Evolutionary conservation across 2,113 vertebrate genomes (phyloP).

Genomic region (Pluvianellus socialis): DNA sequence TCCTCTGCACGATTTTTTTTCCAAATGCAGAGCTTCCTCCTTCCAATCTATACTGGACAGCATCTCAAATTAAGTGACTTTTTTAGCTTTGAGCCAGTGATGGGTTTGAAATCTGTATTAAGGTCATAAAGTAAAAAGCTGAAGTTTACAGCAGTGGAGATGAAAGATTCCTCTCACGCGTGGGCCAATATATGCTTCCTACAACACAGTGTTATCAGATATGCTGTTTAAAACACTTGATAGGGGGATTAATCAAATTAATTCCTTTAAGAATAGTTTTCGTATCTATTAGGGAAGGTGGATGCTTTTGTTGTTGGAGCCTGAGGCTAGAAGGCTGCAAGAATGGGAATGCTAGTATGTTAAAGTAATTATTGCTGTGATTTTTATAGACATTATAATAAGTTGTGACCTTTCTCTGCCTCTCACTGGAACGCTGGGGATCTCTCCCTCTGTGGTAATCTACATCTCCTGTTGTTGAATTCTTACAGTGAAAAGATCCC

Average conservation of each 20-base stretch:
- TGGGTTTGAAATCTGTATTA: background rate
- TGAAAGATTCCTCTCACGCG: background rate
- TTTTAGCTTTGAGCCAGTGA: background rate
- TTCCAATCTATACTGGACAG: background rate
- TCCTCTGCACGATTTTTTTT: background rate
- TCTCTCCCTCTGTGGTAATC: background rate
- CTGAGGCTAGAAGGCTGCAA: background rate
- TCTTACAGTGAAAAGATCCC: background rate
- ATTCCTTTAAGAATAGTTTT: background rate
- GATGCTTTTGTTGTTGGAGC: background rate
- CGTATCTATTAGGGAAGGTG: background rate
- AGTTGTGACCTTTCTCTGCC: background rate
- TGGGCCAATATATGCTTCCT: background rate
- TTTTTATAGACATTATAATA: constrained; percentile 20
- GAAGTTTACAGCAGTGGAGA: background rate
- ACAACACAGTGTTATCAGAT: background rate
- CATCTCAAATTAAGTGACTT: background rate
- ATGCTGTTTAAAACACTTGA: background rate
- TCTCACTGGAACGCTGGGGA: background rate
- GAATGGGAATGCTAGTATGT: background rate
- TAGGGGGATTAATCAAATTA: background rate
- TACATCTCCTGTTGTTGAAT: background rate
- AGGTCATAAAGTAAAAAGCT: background rate
- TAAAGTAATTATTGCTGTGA: constrained; percentile 29
- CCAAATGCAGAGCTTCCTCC: background rate